phyloP scores from a whole-genome alignment of 1,140 invertebrate species.

The Fopius arisanus region DNA sequence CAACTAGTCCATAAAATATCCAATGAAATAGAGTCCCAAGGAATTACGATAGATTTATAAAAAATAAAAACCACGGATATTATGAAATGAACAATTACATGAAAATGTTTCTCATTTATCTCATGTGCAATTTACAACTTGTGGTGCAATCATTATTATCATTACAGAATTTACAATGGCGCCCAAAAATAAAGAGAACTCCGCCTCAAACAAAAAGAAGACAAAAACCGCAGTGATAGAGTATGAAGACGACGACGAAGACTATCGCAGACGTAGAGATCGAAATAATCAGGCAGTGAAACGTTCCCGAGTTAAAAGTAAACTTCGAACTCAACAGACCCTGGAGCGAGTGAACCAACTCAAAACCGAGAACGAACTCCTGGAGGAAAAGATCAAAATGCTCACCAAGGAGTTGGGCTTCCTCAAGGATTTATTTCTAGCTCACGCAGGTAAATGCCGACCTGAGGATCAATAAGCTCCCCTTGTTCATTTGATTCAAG shows the following conservation, averaged over 20 bases:
- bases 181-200: slow-evolving; percentile 62
- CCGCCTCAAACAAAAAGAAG: slow-evolving; percentile 44
- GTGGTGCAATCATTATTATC: background rate
- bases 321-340: slow-evolving; percentile 82
- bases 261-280: slow-evolving; percentile 81
- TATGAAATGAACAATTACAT: background rate
- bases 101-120: background rate
- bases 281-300: slow-evolving; percentile 91
- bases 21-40: too few species aligned
- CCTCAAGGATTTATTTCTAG: slow-evolving; percentile 86
- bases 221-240: slow-evolving; percentile 41
- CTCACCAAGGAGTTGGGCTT: slow-evolving; percentile 86
- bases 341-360: slow-evolving; percentile 79
- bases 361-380: slow-evolving; percentile 81
- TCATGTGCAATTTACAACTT: background rate
- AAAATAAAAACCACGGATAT: background rate
- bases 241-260: slow-evolving; percentile 76
- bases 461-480: too few species aligned
- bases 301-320: slow-evolving; percentile 86
- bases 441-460: slow-evolving; percentile 72
- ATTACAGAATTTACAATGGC: slow-evolving; percentile 47
- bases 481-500: too few species aligned
- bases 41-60: too few species aligned
- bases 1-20: too few species aligned
- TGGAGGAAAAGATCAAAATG: slow-evolving; percentile 87